Evolutionary conservation across 2,113 vertebrate species (phyloP), one percentile per base, ranked within the genome.

Genomic region (Callipepla squamata): DNA sequence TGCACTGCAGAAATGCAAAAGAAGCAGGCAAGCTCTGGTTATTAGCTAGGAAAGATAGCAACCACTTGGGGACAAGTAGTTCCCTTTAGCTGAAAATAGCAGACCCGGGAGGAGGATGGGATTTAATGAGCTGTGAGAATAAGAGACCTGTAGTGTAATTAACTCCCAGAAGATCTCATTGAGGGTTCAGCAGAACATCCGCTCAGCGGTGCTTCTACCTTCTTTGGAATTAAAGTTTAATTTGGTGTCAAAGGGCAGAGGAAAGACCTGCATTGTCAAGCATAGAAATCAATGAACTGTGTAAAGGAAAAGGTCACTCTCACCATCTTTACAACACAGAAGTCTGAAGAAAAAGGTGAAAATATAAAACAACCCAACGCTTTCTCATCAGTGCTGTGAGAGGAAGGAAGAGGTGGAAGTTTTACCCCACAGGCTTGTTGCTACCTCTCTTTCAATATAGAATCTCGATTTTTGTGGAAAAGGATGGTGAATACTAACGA

Each of bases 141-240:
- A 38, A 76, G 95, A 97, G 84, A 82, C 55, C 86, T 87, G 69
- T 70, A 89, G 48, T 26, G 38, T 96, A 97, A 97, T 97, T 96
- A 96, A 96, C 78, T 96, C 92, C 95, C 87, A 75, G 80, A 81
- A 85, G 57, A 66, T 95, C 87, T 95, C 90, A 78, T 6, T 68
- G 51, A 87, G 17, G 12, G 17, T 85, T 62, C 48, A 68, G 40
- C 25, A 62, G 65, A 81, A 48, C 79, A 58, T 63, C 18, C 23
- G 23, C 80, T 83, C 79, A 94, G 92, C 59, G 51, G 61, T 89
- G 67, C 69, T 89, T 93, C 87, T 79, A 93, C 90, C 73, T 94
- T 75, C 15, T 44, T 11, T n/a, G 80, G 85, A 96, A 94, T 96
- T 95, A 95, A 96, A 96, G 70, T 94, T 97, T 96, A 92, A 95